Conservation (phyloP, 2,888 invertebrate genomes). For the Apamea anceps region DNA sequence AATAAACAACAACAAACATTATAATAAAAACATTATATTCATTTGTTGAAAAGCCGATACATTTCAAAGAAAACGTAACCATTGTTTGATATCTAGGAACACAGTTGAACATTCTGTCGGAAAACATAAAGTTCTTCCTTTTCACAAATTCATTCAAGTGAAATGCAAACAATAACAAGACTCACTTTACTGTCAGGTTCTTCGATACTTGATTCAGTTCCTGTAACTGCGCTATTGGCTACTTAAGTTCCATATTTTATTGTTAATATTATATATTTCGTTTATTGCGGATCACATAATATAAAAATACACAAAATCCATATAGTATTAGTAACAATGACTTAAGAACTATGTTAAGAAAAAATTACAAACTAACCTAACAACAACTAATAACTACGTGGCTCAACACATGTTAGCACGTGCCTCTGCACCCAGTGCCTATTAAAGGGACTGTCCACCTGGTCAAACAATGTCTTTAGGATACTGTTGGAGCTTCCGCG, state of each 20-base stretch:
- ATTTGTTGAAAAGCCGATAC: neutral
- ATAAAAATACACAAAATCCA: neutral
- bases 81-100: neutral
- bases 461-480: neutral
- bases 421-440: neutral
- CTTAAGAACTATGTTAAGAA: neutral
- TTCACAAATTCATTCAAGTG: constrained; percentile 5
- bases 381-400: neutral
- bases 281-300: neutral
- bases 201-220: neutral
- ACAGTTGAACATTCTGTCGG: neutral
- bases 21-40: too few species aligned
- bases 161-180: neutral
- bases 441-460: neutral
- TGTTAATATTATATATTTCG: neutral
- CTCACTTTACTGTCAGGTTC: neutral
- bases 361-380: neutral
- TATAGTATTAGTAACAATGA: too few species aligned
- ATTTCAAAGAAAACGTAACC: neutral
- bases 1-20: neutral
- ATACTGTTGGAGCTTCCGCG: neutral
- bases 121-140: neutral
- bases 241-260: neutral
- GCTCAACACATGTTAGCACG: neutral
- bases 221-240: neutral